Evolutionary conservation across 2,797 vertebrate species (phyloP).

Genomic region (Lemur catta): DNA sequence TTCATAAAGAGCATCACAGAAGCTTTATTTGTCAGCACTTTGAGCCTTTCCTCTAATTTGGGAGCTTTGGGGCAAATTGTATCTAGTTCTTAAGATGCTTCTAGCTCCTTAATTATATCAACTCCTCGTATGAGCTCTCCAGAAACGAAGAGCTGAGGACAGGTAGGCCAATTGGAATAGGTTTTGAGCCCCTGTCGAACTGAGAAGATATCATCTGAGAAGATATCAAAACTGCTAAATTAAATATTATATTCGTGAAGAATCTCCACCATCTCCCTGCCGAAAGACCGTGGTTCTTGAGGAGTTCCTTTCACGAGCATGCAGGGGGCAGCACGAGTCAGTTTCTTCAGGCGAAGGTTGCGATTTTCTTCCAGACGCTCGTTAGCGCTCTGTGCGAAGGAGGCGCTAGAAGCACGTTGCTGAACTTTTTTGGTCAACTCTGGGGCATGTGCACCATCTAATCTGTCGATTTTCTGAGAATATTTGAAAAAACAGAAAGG

Average conservation of each 20-base stretch:
- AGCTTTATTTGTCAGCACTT: conserved; percentile 89
- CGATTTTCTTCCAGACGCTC: conserved; percentile 83
- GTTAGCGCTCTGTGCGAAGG: conserved; percentile 6
- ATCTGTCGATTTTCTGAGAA: conserved; percentile 89
- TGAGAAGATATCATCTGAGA: conserved; percentile 95
- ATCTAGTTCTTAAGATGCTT: conserved; percentile 92
- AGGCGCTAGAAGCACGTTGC: conserved; percentile 80
- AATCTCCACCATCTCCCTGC: conserved; percentile 92
- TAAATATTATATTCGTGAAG: conserved; percentile 88
- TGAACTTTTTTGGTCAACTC: conserved; percentile 93
- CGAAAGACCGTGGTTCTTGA: conserved; percentile 95
- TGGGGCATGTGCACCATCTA: conserved; percentile 95
- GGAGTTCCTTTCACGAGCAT: conserved; percentile 97
- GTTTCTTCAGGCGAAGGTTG: conserved; percentile 87
- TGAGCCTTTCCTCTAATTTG: conserved; percentile 92
- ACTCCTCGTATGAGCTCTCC: conserved; percentile 95
- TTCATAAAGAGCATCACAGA: conserved; percentile 97
- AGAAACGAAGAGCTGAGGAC: conserved; percentile 92
- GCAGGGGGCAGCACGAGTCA: conserved; percentile 92
- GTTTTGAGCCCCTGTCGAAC: conserved; percentile 93
- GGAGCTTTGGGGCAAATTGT: conserved; percentile 90
- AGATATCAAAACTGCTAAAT: conserved; percentile 95
- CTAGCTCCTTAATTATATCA: conserved; percentile 96
- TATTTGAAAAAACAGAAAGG: conserved; percentile 74
- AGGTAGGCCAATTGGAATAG: conserved; percentile 96